Base-by-base conservation (phyloP, 2,113 vertebrate genomes). In the Pao palembangensis region DNA sequence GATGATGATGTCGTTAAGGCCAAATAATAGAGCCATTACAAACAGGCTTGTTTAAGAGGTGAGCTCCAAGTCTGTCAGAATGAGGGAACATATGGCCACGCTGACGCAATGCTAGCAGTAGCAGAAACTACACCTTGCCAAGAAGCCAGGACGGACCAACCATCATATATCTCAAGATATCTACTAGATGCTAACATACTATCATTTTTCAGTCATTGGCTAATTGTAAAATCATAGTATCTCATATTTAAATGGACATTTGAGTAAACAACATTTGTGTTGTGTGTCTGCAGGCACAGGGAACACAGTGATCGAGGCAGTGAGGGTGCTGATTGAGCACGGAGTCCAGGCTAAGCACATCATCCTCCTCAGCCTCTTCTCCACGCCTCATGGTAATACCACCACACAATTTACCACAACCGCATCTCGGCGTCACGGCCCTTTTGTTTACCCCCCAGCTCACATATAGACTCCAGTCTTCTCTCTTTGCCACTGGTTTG, bases 291-390 rank as follows among this genome's bases (percentile, higher is more conserved):
- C 63, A 98, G 96, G 95, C 69, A 98, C 94, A 55, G 96, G 95
- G 34, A 98, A 96, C 76, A 98, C 95, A 0, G 96, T 98, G 64
- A 97, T 98, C 0, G 96, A 98, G 88, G 96, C 96, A 18, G 95
- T 97, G 66, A 94, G 90, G 52, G 96, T 98, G 61, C 92, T 98
- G 2, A 92, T 94, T 61, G 96, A 98, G 81, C 96, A 98, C 0
- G 93, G 95, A 11, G 93, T 98, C 19, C 94, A 94, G 69, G 92
- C 95, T 42, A 92, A 82, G 72, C 93, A 96, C 77, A 98, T 98
- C 49, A 96, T 98, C 78, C 90, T 98, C 34, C 93, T 98, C 64
- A 98, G 94, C 83, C 93, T 97, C 41, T 98, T 98, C 87, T 98
- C 94, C 60, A 96, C 95, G 0, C 96, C 96, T 64, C 95, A 96